These are phyloP conservation scores for Dastarcus helophoroides DNA, from an alignment of 2,888 invertebrate species.

Conservation along the genomic window DNA sequence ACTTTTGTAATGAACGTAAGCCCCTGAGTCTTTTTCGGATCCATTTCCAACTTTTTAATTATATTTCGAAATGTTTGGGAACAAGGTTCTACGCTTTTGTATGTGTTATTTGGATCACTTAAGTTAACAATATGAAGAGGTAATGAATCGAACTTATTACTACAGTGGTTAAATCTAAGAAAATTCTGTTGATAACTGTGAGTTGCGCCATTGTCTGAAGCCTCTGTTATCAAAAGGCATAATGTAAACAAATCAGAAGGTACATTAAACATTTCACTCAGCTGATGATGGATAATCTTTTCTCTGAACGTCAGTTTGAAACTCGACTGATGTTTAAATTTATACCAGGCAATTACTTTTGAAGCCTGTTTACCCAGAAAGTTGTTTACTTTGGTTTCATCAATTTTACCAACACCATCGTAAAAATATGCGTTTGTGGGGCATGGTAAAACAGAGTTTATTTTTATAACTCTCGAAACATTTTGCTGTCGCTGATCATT, in stretches of 20 bases:
- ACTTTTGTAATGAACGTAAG: constrained; percentile 26
- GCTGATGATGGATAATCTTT: constrained; percentile 49
- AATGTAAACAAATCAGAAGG: constrained; percentile 50
- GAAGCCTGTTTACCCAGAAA: constrained; percentile 42
- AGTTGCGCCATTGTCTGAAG: constrained; percentile 43
- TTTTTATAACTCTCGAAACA: constrained; percentile 48
- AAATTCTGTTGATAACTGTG: constrained; percentile 53
- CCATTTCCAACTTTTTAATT: constrained; percentile 22
- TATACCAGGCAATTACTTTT: constrained; percentile 58
- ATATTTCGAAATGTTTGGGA: constrained; percentile 27
- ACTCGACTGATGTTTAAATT: constrained; percentile 44
- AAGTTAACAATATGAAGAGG: constrained; percentile 41
- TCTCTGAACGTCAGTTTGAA: constrained; percentile 51
- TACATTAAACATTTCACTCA: constrained; percentile 46
- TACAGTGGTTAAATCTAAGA: constrained; percentile 41
- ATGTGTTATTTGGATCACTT: constrained; percentile 29
- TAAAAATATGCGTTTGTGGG: constrained; percentile 48
- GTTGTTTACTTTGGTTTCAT: constrained; percentile 41
- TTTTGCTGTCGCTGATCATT: constrained; percentile 51
- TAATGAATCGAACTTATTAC: constrained; percentile 18
- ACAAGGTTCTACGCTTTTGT: constrained; percentile 26
- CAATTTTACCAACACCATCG: constrained; percentile 45
- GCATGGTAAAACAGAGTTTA: constrained; percentile 49
- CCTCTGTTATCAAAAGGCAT: constrained; percentile 47
- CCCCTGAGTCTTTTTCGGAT: constrained; percentile 21